Conservation (phyloP, 2,888 invertebrate genomes). For the Acanthosepion pharaonis region DNA sequence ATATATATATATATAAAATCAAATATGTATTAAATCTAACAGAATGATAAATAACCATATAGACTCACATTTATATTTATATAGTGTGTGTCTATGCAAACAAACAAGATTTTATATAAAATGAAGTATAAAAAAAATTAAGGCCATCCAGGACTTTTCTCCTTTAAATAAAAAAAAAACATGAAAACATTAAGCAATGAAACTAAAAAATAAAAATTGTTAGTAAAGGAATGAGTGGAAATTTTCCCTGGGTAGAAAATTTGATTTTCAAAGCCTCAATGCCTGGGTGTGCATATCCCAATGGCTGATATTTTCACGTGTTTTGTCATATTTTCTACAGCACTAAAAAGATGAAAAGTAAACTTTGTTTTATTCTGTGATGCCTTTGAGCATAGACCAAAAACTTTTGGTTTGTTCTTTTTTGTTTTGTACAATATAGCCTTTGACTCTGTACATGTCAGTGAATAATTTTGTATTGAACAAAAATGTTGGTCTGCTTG, state of each 20-base stretch:
- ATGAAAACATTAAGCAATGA: neutral
- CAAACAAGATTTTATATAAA: neutral
- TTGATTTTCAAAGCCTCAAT: neutral
- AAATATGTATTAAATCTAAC: too few species aligned
- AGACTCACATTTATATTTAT: neutral
- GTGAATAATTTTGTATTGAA: constrained; percentile 10
- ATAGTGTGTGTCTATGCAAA: neutral
- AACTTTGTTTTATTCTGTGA: constrained; percentile 6
- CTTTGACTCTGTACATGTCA: neutral
- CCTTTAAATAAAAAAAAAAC: neutral
- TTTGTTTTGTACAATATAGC: neutral
- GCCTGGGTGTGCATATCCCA: neutral
- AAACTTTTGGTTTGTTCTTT: neutral
- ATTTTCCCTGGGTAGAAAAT: neutral
- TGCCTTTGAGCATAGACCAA: constrained; percentile 1
- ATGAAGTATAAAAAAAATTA: neutral
- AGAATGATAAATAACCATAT: too few species aligned
- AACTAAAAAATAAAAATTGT: neutral
- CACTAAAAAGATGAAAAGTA: constrained; percentile 33
- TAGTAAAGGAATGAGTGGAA: too few species aligned
- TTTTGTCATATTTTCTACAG: constrained; percentile 22
- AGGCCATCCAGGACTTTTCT: neutral
- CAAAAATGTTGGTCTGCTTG: neutral
- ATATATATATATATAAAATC: too few species aligned
- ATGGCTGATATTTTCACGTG: neutral